Percentiles rank a stretch among this genome's conserved stretches.
Evolutionary conservation across 64 coral and sea anemone species (phyloP).

Genomic region (Hydrozoanthus tunicans): DNA sequence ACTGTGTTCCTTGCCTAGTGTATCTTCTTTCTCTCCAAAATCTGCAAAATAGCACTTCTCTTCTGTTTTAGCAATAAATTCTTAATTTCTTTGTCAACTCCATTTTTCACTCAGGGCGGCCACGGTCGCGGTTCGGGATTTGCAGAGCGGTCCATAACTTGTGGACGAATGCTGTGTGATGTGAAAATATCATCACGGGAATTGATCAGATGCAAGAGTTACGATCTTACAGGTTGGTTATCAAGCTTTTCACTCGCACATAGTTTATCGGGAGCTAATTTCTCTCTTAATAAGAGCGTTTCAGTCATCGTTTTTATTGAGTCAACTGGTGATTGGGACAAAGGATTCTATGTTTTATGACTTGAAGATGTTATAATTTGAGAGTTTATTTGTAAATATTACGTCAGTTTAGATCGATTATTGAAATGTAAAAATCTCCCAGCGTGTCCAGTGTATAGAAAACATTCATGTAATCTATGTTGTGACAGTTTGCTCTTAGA

Average conservation of each 20-base stretch:
- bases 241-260: background rate
- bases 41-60: background rate
- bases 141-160: constrained; percentile 83
- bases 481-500: too few species aligned
- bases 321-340: too few species aligned
- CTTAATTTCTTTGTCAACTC: background rate
- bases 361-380: too few species aligned
- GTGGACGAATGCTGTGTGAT: constrained; percentile 93
- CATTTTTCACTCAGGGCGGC: background rate
- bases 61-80: background rate
- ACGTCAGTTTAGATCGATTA: too few species aligned
- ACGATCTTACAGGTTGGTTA: constrained; percentile 85
- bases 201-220: constrained; percentile 96
- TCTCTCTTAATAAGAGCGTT: background rate
- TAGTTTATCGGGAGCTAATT: background rate
- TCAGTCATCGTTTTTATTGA: too few species aligned
- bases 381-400: too few species aligned
- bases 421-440: too few species aligned
- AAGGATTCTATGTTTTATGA: too few species aligned
- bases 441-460: too few species aligned
- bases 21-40: background rate
- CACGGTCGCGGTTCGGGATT: constrained; percentile 49
- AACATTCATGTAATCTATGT: too few species aligned
- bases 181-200: constrained; percentile 96
- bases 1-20: too few species aligned